Conservation (phyloP, 2,797 vertebrate genomes). For the Pelochelys cantorii region DNA sequence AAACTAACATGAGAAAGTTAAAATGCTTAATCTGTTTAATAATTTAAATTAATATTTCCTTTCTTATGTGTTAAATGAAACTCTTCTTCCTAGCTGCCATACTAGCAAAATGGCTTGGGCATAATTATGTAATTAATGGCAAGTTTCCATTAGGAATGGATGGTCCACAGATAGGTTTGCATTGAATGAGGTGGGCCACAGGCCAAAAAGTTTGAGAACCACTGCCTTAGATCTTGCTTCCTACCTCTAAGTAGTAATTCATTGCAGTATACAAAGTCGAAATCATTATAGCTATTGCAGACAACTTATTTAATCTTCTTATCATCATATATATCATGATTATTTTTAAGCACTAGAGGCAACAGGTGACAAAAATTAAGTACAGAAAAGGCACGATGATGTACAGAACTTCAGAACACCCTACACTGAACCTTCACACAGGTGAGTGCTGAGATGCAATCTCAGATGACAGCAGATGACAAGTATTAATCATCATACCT, state of each 20-base stretch:
- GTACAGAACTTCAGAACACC: background rate
- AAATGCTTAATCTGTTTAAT: no score
- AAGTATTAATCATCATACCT: background rate
- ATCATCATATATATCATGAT: background rate
- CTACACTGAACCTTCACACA: background rate
- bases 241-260: conserved; percentile 7
- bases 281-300: background rate
- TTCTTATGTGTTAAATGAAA: no score
- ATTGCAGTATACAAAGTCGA: background rate
- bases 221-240: background rate
- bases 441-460: background rate
- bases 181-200: no score
- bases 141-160: no score
- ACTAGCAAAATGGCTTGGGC: no score
- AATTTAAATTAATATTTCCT: no score
- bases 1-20: no score
- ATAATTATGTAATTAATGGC: no score
- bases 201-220: no score
- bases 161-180: no score
- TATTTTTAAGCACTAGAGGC: background rate
- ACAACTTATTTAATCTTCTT: background rate
- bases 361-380: background rate
- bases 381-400: background rate
- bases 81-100: no score
- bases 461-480: background rate